Percentiles rank a stretch among this genome's conserved stretches.
Evolutionary conservation across 2,797 vertebrate genomes (phyloP).

Genomic region (Neopelma chrysocephalum): DNA sequence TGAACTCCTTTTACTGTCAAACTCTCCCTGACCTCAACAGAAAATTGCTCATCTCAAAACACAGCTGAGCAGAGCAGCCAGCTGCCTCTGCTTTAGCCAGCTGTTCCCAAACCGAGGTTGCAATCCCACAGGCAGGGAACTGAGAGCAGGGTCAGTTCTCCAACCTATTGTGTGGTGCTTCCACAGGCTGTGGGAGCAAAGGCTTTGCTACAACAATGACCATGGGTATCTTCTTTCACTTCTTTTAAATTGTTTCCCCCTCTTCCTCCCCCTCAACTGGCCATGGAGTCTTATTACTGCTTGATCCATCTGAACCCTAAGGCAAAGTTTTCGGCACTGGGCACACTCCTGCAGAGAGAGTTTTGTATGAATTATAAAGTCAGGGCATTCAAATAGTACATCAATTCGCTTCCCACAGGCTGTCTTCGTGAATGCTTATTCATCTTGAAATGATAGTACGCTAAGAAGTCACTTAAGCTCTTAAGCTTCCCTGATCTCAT

Average conservation of each 20-base stretch:
- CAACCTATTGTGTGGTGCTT: not conserved
- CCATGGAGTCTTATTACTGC: not conserved
- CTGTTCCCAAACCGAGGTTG: not conserved
- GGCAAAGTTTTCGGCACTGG: conserved; percentile 42
- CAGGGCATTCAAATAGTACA: conserved; percentile 40
- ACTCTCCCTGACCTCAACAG: not conserved
- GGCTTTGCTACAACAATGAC: not conserved
- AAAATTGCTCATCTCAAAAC: not conserved
- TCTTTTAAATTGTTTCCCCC: conserved; percentile 31
- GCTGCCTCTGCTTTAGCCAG: not conserved
- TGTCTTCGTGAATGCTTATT: conserved; percentile 37
- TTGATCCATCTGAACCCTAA: conserved; percentile 44
- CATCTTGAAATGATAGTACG: conserved; percentile 51
- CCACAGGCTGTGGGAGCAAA: not conserved
- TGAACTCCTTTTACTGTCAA: not conserved
- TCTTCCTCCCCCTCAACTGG: not conserved
- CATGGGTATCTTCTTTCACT: conserved; percentile 18
- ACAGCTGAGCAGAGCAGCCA: not conserved
- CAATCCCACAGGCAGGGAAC: not conserved
- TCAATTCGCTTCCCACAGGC: conserved; percentile 42
- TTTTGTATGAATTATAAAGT: conserved; percentile 50
- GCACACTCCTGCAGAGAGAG: not conserved
- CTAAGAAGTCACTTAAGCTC: conserved; percentile 54
- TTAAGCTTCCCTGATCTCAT: conserved; percentile 50
- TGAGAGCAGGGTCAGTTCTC: not conserved